Percentiles rank a stretch among this genome's conserved stretches.
phyloP scores from a whole-genome alignment of 2,888 invertebrate species.

The Sabatieria punctata region DNA sequence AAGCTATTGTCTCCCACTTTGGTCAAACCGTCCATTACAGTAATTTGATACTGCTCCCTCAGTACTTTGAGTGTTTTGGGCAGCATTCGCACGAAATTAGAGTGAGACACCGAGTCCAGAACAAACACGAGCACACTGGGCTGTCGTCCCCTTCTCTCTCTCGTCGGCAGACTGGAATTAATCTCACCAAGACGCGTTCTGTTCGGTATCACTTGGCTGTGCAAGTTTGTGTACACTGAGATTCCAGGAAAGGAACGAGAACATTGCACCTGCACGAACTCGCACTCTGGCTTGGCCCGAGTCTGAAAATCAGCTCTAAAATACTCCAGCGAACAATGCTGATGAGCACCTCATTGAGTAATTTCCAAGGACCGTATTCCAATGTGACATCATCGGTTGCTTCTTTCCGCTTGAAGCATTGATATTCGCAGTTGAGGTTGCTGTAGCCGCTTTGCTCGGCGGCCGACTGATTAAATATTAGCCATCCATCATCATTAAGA shows the following conservation, averaged over 20 bases:
- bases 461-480: constrained; percentile 13
- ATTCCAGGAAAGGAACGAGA: constrained; percentile 13
- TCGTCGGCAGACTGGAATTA: background rate
- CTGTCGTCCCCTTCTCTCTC: background rate
- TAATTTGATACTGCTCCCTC: constrained; percentile 16
- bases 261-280: constrained; percentile 21
- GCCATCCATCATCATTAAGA: constrained; percentile 12
- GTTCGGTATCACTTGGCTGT: constrained; percentile 14
- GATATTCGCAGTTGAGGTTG: constrained; percentile 16
- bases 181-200: constrained; percentile 1
- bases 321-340: background rate
- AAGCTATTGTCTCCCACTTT: constrained; percentile 36
- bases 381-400: constrained; percentile 15
- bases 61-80: constrained; percentile 26
- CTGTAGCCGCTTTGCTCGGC: constrained; percentile 9
- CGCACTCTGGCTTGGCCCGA: constrained; percentile 12
- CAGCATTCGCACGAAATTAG: constrained; percentile 30
- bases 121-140: constrained; percentile 33
- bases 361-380: constrained; percentile 15
- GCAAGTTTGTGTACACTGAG: constrained; percentile 19
- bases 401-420: constrained; percentile 17
- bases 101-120: constrained; percentile 34
- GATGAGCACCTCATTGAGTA: constrained; percentile 12
- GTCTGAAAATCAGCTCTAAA: constrained; percentile 10
- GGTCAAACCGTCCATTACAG: constrained; percentile 31